Evolutionary conservation across 2,797 vertebrate species (phyloP).

Genomic region (Chrysocyon brachyurus): DNA sequence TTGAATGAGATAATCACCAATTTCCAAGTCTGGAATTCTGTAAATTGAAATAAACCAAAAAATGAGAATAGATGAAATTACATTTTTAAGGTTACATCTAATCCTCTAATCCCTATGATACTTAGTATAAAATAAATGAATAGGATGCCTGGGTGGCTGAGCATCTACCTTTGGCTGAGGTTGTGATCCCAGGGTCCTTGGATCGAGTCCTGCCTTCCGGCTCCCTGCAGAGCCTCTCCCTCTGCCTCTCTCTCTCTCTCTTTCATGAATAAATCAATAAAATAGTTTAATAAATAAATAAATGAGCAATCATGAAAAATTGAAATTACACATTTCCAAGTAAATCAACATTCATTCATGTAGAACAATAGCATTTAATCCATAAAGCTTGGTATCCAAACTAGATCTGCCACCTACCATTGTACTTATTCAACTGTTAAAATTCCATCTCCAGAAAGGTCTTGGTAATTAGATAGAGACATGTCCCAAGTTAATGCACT

Average conservation of each 20-base stretch:
- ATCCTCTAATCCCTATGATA: background rate
- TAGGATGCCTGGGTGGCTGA: too few relatives aligned
- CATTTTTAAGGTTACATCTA: background rate
- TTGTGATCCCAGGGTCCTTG: too few relatives aligned
- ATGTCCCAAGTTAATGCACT: background rate
- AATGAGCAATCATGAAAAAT: background rate
- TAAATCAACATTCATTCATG: slow-evolving; percentile 64
- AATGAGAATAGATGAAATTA: background rate
- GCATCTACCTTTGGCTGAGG: too few relatives aligned
- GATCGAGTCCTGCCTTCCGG: too few relatives aligned
- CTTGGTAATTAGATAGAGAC: slow-evolving; percentile 23
- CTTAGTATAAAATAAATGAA: background rate
- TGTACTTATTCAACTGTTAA: background rate
- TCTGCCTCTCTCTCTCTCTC: too few relatives aligned
- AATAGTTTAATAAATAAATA: too few relatives aligned
- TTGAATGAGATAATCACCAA: background rate
- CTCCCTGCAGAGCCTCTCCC: too few relatives aligned
- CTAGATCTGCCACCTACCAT: background rate
- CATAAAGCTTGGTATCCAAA: background rate
- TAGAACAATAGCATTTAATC: slow-evolving; percentile 60
- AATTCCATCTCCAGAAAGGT: slow-evolving; percentile 66
- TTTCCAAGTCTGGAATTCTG: background rate
- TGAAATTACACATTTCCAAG: slow-evolving; percentile 30
- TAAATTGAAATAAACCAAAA: slow-evolving; percentile 44
- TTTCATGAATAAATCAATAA: too few relatives aligned